Percentiles rank a stretch among this genome's conserved stretches.
Evolutionary conservation across 2,888 invertebrate species (phyloP).

Genomic region (Bedellia somnulentella): DNA sequence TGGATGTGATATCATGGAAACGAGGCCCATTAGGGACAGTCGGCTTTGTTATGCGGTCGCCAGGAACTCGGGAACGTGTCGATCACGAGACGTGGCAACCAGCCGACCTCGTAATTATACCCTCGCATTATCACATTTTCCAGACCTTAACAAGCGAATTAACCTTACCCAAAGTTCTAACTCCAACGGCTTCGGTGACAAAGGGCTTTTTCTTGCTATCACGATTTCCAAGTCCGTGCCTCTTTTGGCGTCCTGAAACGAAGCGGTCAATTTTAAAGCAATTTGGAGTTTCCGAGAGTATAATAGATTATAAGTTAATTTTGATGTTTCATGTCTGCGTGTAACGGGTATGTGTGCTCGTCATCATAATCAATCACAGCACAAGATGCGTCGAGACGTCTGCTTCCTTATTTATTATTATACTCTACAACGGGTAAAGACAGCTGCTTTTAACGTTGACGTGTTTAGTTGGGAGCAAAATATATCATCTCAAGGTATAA

Average conservation of each 20-base stretch:
- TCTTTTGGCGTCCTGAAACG: conserved; percentile 70
- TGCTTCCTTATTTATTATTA: conserved; percentile 26
- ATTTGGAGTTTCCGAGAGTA: conserved; percentile 5
- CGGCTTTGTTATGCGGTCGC: conserved; percentile 43
- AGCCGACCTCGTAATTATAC: neutral
- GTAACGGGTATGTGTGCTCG: conserved; percentile 13
- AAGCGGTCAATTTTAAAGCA: conserved; percentile 6
- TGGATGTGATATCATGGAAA: conserved; percentile 35
- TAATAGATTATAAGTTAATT: conserved; percentile 19
- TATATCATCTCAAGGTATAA: conserved; percentile 4
- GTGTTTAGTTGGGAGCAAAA: too few relatives aligned
- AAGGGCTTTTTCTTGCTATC: conserved; percentile 77
- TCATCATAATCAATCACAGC: conserved; percentile 42
- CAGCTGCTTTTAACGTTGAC: conserved; percentile 9
- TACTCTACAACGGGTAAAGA: conserved; percentile 1
- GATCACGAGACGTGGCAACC: conserved; percentile 19
- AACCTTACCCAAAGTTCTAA: conserved; percentile 78
- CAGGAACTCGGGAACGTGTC: conserved; percentile 31
- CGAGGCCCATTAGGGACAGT: conserved; percentile 36
- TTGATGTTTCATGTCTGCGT: conserved; percentile 21
- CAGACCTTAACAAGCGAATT: conserved; percentile 19
- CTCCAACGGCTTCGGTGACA: conserved; percentile 75
- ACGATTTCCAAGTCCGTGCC: conserved; percentile 83
- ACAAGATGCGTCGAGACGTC: conserved; percentile 22
- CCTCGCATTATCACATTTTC: conserved; percentile 9